Evolutionary conservation across 2,888 invertebrate species (phyloP), one percentile per base, ranked within the genome.

Genomic region (Leptothorax acervorum): DNA sequence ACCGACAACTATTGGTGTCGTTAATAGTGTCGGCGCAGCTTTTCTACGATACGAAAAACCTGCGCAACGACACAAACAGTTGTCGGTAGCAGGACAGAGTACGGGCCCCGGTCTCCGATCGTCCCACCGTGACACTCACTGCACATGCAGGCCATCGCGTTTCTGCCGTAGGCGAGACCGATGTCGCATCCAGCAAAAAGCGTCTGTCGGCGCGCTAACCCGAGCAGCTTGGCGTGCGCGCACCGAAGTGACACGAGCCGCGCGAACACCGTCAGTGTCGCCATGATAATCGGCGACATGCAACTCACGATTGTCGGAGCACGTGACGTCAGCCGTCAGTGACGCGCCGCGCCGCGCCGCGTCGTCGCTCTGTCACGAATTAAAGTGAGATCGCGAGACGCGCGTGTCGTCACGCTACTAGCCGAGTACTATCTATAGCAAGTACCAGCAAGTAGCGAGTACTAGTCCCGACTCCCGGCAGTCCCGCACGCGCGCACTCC

Each of bases 251-350:
- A 91, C 87, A 92, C 87, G 85, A 94, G 87, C 85, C 93, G 92
- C 66, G 93, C 89, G 86, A 94, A 85, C 66, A 93, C 87, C 78
- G 90, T 92, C 82, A 94, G 90, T 84, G 93, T 92, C 92, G 94
- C 93, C 94, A 94, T 94, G 91, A 92, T 92, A 83, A 88, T 86
- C 90, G 88, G 35, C 85, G 86, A 87, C 87, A 48, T 60, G 70
- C 79, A 48, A 70, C 86, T 79, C 84, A 65, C 70, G 78, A 23
- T n/a, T 35, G 28, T 66, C 53, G n/a, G 23, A 9, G 4, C 75
- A 86, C 76, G 87, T 92, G 92, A 92, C 91, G 92, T 92, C 92
- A 91, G 12, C n/a, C 91, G 92, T 92, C 92, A 91, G n/a, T 35
- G 28, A 28, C 39, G 5, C 35, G 35, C 31, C 35, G 15, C 42